A percentile compares a stretch with the other conserved stretches of the same genome.
phyloP scores from a whole-genome alignment of 1,140 invertebrate genomes.

The Heterodera schachtii region DNA sequence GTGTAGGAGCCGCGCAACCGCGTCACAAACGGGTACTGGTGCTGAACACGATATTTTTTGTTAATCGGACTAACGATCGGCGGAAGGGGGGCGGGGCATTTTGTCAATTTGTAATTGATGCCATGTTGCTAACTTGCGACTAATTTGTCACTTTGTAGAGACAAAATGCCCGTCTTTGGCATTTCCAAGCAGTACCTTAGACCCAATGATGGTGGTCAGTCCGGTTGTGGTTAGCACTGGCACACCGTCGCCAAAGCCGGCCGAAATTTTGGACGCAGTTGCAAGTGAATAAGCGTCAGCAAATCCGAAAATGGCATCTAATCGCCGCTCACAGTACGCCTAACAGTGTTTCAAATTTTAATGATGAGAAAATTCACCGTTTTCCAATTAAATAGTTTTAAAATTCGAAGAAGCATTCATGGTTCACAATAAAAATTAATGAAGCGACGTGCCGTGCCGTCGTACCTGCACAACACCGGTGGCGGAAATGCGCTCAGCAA shows the following conservation, averaged over 20 bases:
- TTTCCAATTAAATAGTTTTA: too few relatives aligned
- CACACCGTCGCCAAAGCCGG: slow-evolving; percentile 76
- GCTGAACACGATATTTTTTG: background rate
- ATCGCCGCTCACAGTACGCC: slow-evolving; percentile 56
- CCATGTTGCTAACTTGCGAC: too few relatives aligned
- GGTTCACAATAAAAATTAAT: too few relatives aligned
- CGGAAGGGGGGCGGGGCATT: too few relatives aligned
- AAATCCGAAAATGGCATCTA: slow-evolving; percentile 74
- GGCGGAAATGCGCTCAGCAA: slow-evolving; percentile 51
- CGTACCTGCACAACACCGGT: slow-evolving; percentile 36
- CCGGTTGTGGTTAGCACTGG: slow-evolving; percentile 83
- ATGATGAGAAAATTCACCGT: too few relatives aligned
- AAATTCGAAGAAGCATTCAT: too few relatives aligned
- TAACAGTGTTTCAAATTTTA: too few relatives aligned
- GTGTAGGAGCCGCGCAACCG: slow-evolving; percentile 82
- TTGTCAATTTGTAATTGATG: too few relatives aligned
- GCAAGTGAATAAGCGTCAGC: slow-evolving; percentile 87
- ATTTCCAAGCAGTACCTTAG: slow-evolving; percentile 71
- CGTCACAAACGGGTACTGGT: slow-evolving; percentile 77
- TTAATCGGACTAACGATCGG: too few relatives aligned
- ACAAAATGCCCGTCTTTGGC: too few relatives aligned
- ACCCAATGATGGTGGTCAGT: slow-evolving; percentile 77
- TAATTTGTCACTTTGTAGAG: too few relatives aligned
- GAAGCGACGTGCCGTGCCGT: background rate
- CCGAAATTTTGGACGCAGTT: slow-evolving; percentile 82